Evolutionary conservation across 2,113 vertebrate genomes (phyloP), one percentile per base, ranked within the genome.

Genomic region (Engraulis encrasicolus): DNA sequence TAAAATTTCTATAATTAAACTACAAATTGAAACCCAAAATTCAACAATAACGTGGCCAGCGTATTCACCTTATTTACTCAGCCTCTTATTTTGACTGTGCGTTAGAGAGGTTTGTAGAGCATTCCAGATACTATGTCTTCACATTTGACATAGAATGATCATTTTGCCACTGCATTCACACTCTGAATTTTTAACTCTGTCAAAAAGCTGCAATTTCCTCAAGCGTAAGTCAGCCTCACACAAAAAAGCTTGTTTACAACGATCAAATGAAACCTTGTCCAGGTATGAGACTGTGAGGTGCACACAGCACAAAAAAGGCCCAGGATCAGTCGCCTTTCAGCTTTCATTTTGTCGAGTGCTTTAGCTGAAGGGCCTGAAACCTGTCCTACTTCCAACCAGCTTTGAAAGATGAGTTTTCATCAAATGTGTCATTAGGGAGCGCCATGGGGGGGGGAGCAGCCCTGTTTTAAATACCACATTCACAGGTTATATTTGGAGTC

Each of bases 391-490:
- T 74, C 27, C 27, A 31, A n/a, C 6, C 3, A 4, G 66, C 66
- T 74, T 74, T 74, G 66, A 74, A 31, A 34, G 66, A 74, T 74
- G 66, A 74, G 27, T 74, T 36, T 15, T 45, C 40, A 45, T 45
- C 40, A 45, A 1, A 15, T 74, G 14, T 5, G 31, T 4, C 27
- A 58, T 74, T 31, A 66, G 58, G 58, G 9, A 31, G 1, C 58
- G 11, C 58, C 23, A 66, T 23, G 34, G 66, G 66, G 17, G 2
- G 66, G 2, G 34, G 27, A 34, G 7, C 23, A n/a, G 1, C 23
- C 27, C 66, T 74, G 66, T 36, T 36, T 27, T 27, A 66, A 74
- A 74, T 3, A 34, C 66, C 27, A 31, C 66, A 34, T 36, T 74
- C 11, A 74, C 11, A 15, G 2, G 0, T 34, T 74, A 74, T 34